Evolutionary conservation across 2,113 vertebrate species (phyloP), one percentile per base, ranked within the genome.

Genomic region (Sigmodon hispidus): DNA sequence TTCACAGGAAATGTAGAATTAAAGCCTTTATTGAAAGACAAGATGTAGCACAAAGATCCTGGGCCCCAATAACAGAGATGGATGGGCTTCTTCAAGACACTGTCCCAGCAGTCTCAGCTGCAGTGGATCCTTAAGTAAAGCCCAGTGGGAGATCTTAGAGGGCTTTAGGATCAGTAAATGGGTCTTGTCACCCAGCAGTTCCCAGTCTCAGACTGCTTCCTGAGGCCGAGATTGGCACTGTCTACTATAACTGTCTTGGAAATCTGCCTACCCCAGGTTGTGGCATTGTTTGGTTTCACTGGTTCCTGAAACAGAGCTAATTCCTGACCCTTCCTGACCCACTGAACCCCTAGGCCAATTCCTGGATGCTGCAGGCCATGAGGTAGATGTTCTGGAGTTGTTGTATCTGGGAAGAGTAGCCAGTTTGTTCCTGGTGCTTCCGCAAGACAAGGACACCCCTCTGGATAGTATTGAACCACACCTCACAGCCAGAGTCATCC

Each of bases 361-460:
- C 97, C 96, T 98, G 94, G 98, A 98, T 0, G 43, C 96, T 3
- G 96, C 96, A 1, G 98, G 98, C 43, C 98, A 99, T 84, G 96
- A 97, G 59, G 99, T 99, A 97, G 98, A 98, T 0, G 94, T 99
- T 45, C 93, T 99, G 0, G 99, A 99, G 97, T 97, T 99, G 90
- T 98, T 99, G 0, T 99, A 99, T 97, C 94, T 99, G 75, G 99
- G 98, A 79, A 98, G 97, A 11, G 93, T 97, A 26, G 98, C 99
- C 81, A 99, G 98, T 95, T 99, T 99, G 92, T 98, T 99, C 96
- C 97, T 99, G 86, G 98, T 99, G 24, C 98, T 99, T 92, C 99
- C 99, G 36, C 98, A 97, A 22, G 98, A 99, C 75, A 99, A 96
- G 92, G 98, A 98, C 95, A 98, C 96, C 0, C 90, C 98, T 9